A percentile compares a stretch with the other conserved stretches of the same genome.
phyloP scores from a whole-genome alignment of 2,888 invertebrate species.

The Acleris sparsana region DNA sequence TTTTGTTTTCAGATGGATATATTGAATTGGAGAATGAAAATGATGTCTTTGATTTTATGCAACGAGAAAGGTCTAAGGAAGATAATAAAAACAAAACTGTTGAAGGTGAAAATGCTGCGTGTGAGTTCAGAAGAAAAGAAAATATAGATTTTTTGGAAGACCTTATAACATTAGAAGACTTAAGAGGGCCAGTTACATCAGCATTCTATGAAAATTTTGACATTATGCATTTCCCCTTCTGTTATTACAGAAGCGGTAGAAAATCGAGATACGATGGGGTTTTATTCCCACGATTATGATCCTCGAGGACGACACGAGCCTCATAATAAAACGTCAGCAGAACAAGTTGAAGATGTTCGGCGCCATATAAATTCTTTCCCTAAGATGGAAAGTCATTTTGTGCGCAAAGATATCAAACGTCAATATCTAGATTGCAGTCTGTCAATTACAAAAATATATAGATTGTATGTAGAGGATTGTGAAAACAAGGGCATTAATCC shows the following conservation, averaged over 20 bases:
- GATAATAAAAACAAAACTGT: no score
- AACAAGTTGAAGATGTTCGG: slow-evolving; percentile 12
- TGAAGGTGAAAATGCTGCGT: no score
- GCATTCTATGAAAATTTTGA: no score
- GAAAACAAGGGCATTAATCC: background rate
- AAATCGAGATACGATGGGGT: slow-evolving; percentile 9
- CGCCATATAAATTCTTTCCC: slow-evolving; percentile 22
- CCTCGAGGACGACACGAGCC: slow-evolving; percentile 6
- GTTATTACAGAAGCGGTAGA: slow-evolving; percentile 21
- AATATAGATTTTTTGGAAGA: no score
- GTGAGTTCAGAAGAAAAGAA: no score
- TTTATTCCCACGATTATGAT: slow-evolving; percentile 1
- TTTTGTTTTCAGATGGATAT: no score
- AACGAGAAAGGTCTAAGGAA: no score
- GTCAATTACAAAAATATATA: slow-evolving; percentile 15
- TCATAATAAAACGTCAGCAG: slow-evolving; percentile 16
- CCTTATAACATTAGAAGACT: no score
- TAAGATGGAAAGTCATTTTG: slow-evolving; percentile 23
- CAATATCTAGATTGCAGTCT: slow-evolving; percentile 15
- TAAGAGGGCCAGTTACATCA: no score
- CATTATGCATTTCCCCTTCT: slow-evolving; percentile 3
- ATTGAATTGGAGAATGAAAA: no score
- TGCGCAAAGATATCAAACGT: slow-evolving; percentile 16
- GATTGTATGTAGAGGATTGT: slow-evolving; percentile 5
- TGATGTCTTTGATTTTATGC: no score